Percentiles rank a stretch among this genome's conserved stretches.
These are phyloP conservation scores for Solenodon paradoxus DNA, from an alignment of 2,113 vertebrate genomes.

Conservation along the genomic window DNA sequence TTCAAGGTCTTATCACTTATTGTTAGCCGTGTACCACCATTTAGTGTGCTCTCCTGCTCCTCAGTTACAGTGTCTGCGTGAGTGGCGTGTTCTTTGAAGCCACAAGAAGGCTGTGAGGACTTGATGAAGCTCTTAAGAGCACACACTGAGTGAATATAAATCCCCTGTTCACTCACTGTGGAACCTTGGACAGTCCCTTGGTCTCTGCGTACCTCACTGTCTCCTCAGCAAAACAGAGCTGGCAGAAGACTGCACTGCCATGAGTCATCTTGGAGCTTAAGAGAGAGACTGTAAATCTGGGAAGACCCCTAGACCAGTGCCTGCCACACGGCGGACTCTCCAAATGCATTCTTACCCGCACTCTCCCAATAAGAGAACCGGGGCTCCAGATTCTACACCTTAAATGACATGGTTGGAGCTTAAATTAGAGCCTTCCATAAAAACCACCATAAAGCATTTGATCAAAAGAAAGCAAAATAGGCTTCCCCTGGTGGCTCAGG, in stretches of 20 bases:
- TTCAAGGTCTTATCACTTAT: not conserved
- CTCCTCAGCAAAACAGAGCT: not conserved
- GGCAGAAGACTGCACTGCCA: not conserved
- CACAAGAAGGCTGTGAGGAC: not conserved
- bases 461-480: not conserved
- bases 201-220: not conserved
- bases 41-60: too few relatives aligned
- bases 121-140: not conserved
- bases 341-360: rapidly evolving
- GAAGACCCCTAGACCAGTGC: not conserved
- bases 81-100: not conserved
- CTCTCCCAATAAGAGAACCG: not conserved
- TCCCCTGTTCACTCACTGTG: not conserved
- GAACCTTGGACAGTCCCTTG: rapidly evolving
- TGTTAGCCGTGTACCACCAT: not conserved
- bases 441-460: not conserved
- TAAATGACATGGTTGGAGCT: not conserved
- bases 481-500: too few relatives aligned
- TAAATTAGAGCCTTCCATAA: not conserved
- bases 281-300: not conserved
- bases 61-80: not conserved
- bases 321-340: not conserved
- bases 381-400: not conserved
- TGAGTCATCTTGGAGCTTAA: not conserved
- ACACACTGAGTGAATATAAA: not conserved